These are phyloP conservation scores for Platycercus adscitus DNA, from an alignment of 2,113 vertebrate genomes.

Conservation along the genomic window DNA sequence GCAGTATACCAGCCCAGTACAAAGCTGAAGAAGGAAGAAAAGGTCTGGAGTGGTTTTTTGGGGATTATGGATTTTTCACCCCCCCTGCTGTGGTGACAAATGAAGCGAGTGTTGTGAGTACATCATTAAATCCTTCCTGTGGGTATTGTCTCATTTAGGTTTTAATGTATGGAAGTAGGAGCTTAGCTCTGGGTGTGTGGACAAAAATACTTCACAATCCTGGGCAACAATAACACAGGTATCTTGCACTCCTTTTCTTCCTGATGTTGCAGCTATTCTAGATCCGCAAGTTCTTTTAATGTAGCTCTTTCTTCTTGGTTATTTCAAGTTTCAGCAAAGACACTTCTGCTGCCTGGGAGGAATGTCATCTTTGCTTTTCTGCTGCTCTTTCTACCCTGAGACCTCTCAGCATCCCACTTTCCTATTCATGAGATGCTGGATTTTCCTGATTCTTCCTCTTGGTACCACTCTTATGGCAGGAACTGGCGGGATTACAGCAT, in stretches of 20 bases:
- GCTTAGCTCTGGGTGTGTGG: not conserved
- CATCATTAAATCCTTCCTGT: not conserved
- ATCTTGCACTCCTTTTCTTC: not conserved
- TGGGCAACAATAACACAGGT: not conserved
- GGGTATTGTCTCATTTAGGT: not conserved
- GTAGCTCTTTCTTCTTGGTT: not conserved
- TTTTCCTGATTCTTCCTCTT: not conserved
- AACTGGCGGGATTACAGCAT: not conserved
- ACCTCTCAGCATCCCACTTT: not conserved
- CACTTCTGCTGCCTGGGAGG: not conserved
- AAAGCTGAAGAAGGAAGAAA: not conserved
- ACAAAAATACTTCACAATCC: not conserved
- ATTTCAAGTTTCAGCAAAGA: not conserved
- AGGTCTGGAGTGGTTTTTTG: fast-evolving
- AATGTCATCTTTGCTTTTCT: not conserved
- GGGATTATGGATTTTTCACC: fast-evolving
- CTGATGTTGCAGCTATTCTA: not conserved
- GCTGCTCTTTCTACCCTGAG: not conserved
- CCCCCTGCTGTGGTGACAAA: not conserved
- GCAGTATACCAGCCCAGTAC: not conserved
- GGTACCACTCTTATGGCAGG: not conserved
- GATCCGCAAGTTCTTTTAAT: not conserved
- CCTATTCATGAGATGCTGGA: not conserved
- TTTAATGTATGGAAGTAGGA: not conserved
- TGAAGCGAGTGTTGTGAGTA: not conserved